phyloP scores from a whole-genome alignment of 92 coral and sea anemone species.

The Bergia puertoricense region DNA sequence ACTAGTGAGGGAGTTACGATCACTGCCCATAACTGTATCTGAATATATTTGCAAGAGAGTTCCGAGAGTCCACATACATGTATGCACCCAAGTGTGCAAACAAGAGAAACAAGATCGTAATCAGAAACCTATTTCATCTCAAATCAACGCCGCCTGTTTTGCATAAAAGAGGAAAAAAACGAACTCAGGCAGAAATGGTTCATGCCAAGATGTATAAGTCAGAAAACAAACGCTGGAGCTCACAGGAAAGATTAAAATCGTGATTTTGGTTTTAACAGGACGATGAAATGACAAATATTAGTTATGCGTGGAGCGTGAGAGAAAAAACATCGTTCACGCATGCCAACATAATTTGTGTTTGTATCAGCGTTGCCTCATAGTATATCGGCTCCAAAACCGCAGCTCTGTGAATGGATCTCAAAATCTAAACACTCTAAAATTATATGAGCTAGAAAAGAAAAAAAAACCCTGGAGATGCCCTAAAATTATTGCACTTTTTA shows the following conservation, averaged over 20 bases:
- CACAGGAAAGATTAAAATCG: not conserved
- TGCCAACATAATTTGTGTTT: not conserved
- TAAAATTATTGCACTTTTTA: not conserved
- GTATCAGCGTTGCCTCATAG: not conserved
- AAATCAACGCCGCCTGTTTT: not conserved
- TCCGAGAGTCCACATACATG: not conserved
- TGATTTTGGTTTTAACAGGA: not conserved
- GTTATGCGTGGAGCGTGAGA: not conserved
- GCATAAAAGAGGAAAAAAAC: not conserved
- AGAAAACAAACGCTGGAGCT: not conserved
- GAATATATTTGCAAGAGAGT: not conserved
- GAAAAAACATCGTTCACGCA: not conserved
- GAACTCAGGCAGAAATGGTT: not conserved
- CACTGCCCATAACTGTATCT: not conserved
- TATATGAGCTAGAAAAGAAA: not conserved
- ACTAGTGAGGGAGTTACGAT: slow-evolving; percentile 4
- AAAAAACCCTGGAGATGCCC: not conserved
- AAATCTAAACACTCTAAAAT: not conserved
- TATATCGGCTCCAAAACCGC: not conserved
- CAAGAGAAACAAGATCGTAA: not conserved
- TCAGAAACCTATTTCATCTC: not conserved
- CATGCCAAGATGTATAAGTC: not conserved
- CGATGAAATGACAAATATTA: not conserved
- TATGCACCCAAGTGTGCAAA: not conserved
- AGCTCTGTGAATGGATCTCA: not conserved